Conservation (phyloP, 1,140 invertebrate species). For the Fopius arisanus region DNA sequence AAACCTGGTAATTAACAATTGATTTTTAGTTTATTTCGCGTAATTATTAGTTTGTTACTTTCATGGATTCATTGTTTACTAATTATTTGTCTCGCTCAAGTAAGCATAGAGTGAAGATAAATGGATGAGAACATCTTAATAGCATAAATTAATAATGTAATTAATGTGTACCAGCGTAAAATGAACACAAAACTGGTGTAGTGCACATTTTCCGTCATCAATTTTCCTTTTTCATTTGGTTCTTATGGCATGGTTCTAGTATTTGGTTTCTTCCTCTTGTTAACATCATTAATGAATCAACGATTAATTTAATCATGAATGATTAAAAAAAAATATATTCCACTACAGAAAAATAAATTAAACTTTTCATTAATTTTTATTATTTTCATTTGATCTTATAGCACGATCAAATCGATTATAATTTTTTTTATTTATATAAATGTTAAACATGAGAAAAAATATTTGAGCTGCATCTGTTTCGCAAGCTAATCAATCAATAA, state of each 20-base stretch:
- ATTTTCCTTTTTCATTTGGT: constrained; percentile 52
- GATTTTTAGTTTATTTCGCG: background rate
- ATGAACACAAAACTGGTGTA: background rate
- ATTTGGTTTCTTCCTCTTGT: constrained; percentile 54
- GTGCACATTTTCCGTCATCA: background rate
- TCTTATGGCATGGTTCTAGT: constrained; percentile 62
- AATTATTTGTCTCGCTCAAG: background rate
- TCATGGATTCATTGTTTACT: background rate
- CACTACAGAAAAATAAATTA: background rate
- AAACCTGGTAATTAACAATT: background rate
- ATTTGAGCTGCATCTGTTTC: background rate
- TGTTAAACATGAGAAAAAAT: background rate
- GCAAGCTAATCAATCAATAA: background rate
- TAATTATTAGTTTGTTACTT: background rate
- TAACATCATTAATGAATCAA: background rate
- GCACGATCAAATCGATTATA: background rate
- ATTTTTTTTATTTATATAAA: background rate
- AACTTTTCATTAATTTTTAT: background rate
- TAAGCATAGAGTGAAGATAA: background rate
- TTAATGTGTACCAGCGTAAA: background rate
- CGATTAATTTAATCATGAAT: background rate
- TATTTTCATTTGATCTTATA: background rate
- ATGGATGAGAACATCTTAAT: background rate
- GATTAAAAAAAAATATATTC: background rate
- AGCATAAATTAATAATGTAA: background rate